A percentile compares a stretch with the other conserved stretches of the same genome.
These are phyloP conservation scores for Callimorpha dominula DNA, from an alignment of 2,888 invertebrate genomes.

Conservation along the genomic window DNA sequence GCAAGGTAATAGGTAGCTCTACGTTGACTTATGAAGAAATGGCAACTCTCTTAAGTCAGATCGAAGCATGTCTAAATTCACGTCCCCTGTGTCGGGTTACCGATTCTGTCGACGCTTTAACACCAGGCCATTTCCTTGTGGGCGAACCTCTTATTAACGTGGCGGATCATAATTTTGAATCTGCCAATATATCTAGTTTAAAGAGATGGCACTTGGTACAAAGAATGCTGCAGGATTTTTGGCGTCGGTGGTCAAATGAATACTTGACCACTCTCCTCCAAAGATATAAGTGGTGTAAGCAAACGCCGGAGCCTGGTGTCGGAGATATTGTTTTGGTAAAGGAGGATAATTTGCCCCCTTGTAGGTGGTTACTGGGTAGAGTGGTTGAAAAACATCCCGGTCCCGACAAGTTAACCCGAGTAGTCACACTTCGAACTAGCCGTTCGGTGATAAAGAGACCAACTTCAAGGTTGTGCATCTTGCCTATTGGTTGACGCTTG, in stretches of 20 bases:
- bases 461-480: no score
- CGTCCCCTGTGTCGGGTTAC: neutral
- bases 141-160: conserved; percentile 10
- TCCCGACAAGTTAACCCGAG: no score
- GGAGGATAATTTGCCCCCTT: no score
- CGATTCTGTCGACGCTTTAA: conserved; percentile 12
- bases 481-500: no score
- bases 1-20: no score
- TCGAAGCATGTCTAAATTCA: neutral
- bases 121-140: conserved; percentile 19
- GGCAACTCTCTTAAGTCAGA: neutral
- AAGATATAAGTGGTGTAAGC: conserved; percentile 10
- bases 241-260: conserved; percentile 15
- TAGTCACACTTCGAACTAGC: no score
- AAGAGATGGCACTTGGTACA: conserved; percentile 17
- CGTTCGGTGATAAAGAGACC: no score
- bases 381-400: no score
- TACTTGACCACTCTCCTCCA: conserved; percentile 3
- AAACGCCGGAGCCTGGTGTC: conserved; percentile 7
- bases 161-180: conserved; percentile 10
- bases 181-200: neutral
- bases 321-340: conserved; percentile 10
- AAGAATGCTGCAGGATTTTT: conserved; percentile 10
- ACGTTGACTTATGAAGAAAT: no score
- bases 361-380: no score